Percentiles rank a stretch among this genome's conserved stretches.
These are phyloP conservation scores for Junco hyemalis DNA, from an alignment of 2,113 vertebrate species.

Conservation along the genomic window DNA sequence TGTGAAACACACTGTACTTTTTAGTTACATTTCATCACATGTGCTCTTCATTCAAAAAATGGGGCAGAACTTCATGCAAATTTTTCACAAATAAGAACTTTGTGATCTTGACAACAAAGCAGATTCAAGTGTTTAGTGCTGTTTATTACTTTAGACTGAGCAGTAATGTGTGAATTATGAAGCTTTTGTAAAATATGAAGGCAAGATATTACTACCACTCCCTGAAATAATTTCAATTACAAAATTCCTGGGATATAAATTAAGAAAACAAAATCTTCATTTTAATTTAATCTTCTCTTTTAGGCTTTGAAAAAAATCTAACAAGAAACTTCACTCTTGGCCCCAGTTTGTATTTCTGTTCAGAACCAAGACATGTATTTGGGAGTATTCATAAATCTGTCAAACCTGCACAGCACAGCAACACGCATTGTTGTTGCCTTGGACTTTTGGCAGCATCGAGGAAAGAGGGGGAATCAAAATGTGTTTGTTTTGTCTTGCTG, in stretches of 20 bases:
- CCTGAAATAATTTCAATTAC: slow-evolving; percentile 18
- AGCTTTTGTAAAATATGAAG: slow-evolving; percentile 34
- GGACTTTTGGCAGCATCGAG: slow-evolving; percentile 48
- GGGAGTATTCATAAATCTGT: slow-evolving; percentile 29
- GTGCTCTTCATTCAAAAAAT: neutral
- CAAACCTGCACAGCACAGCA: neutral
- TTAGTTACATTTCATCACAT: neutral
- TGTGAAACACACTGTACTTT: slow-evolving; percentile 3
- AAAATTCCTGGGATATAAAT: neutral
- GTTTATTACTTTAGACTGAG: neutral
- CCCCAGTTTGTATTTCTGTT: slow-evolving; percentile 14
- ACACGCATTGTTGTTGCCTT: slow-evolving; percentile 32
- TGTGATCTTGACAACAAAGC: slow-evolving; percentile 4
- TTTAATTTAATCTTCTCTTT: neutral
- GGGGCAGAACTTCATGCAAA: neutral
- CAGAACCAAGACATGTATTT: neutral
- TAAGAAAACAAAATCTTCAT: neutral
- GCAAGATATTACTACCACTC: neutral
- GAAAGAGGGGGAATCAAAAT: slow-evolving; percentile 19
- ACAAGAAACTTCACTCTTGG: slow-evolving; percentile 6
- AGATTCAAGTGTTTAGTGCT: neutral
- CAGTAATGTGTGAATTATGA: neutral
- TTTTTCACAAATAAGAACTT: slow-evolving; percentile 7
- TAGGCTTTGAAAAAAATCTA: slow-evolving; percentile 28
- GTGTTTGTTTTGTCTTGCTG: slow-evolving; percentile 45